Evolutionary conservation across 2,797 vertebrate genomes (phyloP).

Genomic region (Gymnoscopelus braueri): DNA sequence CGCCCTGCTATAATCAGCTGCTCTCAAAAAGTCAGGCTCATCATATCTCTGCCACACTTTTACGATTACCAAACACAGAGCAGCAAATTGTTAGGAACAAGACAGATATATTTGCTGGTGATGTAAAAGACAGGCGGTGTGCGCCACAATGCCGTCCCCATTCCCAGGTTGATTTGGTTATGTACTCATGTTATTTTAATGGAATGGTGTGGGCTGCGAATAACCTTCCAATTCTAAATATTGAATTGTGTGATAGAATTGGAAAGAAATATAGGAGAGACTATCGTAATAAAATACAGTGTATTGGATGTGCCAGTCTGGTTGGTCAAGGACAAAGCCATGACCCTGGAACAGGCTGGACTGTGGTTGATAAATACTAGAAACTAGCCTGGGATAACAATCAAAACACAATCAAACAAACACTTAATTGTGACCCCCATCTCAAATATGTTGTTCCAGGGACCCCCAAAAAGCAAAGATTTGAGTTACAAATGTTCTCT

Average conservation of each 20-base stretch:
- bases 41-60: constrained; percentile 71
- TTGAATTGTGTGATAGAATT: constrained; percentile 60
- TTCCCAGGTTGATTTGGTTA: constrained; percentile 67
- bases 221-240: constrained; percentile 79
- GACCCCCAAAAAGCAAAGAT: no score
- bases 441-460: no score
- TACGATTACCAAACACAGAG: constrained; percentile 72
- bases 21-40: constrained; percentile 68
- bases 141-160: constrained; percentile 60
- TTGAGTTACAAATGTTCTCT: no score
- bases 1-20: constrained; percentile 70
- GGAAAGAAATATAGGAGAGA: constrained; percentile 35
- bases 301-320: constrained; percentile 49
- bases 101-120: constrained; percentile 73
- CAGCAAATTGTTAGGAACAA: constrained; percentile 73
- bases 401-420: constrained; percentile 18
- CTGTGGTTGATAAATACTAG: constrained; percentile 32
- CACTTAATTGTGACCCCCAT: no score
- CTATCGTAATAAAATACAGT: constrained; percentile 38
- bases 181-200: constrained; percentile 79
- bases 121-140: constrained; percentile 62
- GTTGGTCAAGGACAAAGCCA: constrained; percentile 47
- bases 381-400: constrained; percentile 19
- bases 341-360: constrained; percentile 25
- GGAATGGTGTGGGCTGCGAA: constrained; percentile 81